Base-by-base conservation (phyloP, 2,797 vertebrate genomes). In the Brachymystax lenok region DNA sequence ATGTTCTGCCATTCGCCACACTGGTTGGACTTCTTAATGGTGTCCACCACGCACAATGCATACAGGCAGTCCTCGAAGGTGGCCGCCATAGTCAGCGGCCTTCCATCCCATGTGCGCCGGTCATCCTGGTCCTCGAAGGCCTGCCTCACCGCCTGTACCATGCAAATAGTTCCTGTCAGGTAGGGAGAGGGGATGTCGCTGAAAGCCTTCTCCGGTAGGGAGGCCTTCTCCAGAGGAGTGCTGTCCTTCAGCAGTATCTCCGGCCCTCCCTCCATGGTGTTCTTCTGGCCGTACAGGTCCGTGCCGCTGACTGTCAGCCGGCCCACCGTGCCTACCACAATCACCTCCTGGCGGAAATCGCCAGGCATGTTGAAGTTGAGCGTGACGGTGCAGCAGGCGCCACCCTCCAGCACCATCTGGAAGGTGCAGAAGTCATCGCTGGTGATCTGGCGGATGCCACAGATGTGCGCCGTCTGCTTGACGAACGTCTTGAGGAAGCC, bases 351-450 rank as follows among this genome's bases (percentile, higher is more conserved):
- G 21, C 96, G 95, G 85, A 99, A 99, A 75, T 98, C 97, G 0
- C 98, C 98, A 0, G 98, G 98, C 40, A 99, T 95, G 0, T 99
- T 99, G 88, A 99, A 99, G 92, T 99, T 99, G 75, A 99, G 96
- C 0, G 97, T 99, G 67, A 99, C 97, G 0, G 98, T 98, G 92
- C 98, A 99, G 91, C 98, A 99, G 69, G 98, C 97, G 0, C 98
- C 98, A 0, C 95, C 96, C 83, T 99, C 97, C 85, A 99, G 91
- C 6, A 96, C 95, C 98, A 99, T 99, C 92, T 99, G 98, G 85
- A 99, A 99, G 0, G 98, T 98, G 88, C 98, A 99, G 91, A 99
- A 99, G 93, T 99, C 98, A 0, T 99, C 98, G 1, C 98, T 99
- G 91, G 98, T 99, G 93, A 99, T 99, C 92, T 99, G 98, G 3